A percentile compares a stretch with the other conserved stretches of the same genome.
Conservation (phyloP, 1,140 invertebrate species). For the Mesaphorura yosii region DNA sequence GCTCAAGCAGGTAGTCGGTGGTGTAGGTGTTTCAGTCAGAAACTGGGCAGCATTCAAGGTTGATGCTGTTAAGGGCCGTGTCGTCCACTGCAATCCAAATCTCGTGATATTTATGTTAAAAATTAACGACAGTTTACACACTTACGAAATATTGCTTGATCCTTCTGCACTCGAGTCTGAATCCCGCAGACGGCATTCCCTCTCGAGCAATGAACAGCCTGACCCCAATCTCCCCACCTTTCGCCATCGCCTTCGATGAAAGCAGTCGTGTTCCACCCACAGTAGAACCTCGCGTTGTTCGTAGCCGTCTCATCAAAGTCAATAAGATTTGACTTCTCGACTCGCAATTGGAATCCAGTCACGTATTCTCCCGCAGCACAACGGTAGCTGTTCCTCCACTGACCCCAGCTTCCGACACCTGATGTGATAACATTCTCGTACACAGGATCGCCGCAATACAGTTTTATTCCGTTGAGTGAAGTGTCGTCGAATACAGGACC, state of each 20-base stretch:
- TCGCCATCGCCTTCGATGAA: slow-evolving; percentile 19
- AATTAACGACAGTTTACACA: background rate
- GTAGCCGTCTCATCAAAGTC: slow-evolving; percentile 16
- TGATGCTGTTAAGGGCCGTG: slow-evolving; percentile 14
- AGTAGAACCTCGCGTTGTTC: slow-evolving; percentile 19
- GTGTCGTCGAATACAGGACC: slow-evolving; percentile 13
- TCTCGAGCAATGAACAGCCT: background rate
- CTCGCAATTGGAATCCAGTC: slow-evolving; percentile 14
- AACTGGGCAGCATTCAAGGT: slow-evolving; percentile 7
- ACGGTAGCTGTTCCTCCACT: slow-evolving; percentile 7
- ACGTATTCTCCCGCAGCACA: slow-evolving; percentile 16
- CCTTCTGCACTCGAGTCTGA: slow-evolving; percentile 7
- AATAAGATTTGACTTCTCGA: background rate
- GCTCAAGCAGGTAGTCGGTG: too few species aligned
- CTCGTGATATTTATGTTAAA: background rate
- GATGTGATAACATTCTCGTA: slow-evolving; percentile 3
- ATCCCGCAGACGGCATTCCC: slow-evolving; percentile 11
- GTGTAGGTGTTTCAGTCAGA: too few species aligned
- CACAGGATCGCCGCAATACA: slow-evolving; percentile 4
- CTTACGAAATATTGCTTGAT: slow-evolving; percentile 6
- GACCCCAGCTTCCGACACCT: slow-evolving; percentile 11
- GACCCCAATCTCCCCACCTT: slow-evolving; percentile 9
- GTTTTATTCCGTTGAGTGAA: slow-evolving; percentile 14
- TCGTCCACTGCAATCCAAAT: slow-evolving; percentile 16
- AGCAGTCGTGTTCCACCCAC: slow-evolving; percentile 1